phyloP scores from a whole-genome alignment of 2,888 invertebrate genomes.

The Drepanosiphum platanoidis region DNA sequence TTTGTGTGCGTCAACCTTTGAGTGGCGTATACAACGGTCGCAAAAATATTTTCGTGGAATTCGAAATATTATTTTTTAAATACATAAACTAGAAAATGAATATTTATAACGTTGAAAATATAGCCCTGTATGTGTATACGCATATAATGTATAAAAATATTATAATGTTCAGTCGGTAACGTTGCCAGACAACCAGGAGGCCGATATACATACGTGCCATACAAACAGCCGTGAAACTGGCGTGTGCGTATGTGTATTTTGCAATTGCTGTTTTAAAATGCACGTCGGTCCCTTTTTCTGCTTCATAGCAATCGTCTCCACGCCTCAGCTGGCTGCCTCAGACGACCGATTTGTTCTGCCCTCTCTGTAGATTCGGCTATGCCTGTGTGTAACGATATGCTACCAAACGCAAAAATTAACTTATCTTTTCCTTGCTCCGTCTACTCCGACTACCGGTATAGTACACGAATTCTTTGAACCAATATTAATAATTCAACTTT shows the following conservation, averaged over 20 bases:
- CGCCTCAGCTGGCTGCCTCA: neutral
- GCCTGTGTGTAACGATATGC: neutral
- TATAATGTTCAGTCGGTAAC: neutral
- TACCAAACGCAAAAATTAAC: neutral
- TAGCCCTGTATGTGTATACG: neutral
- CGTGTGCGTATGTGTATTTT: neutral
- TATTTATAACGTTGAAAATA: neutral
- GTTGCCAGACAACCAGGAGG: slow-evolving; percentile 49
- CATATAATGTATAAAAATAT: neutral
- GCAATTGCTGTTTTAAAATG: slow-evolving; percentile 16
- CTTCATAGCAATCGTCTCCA: neutral
- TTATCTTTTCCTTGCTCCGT: neutral
- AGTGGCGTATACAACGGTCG: no score
- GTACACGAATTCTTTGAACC: neutral
- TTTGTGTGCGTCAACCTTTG: no score
- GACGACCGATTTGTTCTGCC: slow-evolving; percentile 44
- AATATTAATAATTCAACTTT: no score
- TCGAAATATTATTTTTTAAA: no score
- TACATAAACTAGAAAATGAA: no score
- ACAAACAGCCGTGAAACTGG: slow-evolving; percentile 42
- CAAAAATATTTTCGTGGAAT: no score
- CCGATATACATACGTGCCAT: slow-evolving; percentile 15
- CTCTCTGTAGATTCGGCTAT: neutral
- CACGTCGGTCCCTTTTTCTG: slow-evolving; percentile 14
- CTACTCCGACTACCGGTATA: neutral